A percentile compares a stretch with the other conserved stretches of the same genome.
Evolutionary conservation across 2,113 vertebrate genomes (phyloP).

Genomic region (Dendrocopos noguchii): DNA sequence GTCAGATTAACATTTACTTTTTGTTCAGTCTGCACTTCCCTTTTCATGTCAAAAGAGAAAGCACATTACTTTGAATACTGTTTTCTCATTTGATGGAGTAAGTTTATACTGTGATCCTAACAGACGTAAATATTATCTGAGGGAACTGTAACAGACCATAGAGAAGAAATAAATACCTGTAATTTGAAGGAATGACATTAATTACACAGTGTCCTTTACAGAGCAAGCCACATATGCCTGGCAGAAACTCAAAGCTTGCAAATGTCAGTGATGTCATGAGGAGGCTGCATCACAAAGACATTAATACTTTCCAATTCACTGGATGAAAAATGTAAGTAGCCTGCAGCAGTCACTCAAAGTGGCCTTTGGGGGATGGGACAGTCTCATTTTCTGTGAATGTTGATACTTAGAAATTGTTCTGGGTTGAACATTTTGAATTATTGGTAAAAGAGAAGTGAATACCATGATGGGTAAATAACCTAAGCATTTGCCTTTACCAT

Average conservation of each 20-base stretch:
- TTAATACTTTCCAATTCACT: not conserved
- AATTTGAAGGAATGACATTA: not conserved
- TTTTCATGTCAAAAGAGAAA: not conserved
- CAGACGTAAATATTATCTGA: not conserved
- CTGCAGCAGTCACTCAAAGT: not conserved
- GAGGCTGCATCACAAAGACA: not conserved
- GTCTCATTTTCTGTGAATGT: not conserved
- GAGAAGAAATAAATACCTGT: not conserved
- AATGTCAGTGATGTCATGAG: not conserved
- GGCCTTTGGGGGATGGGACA: not conserved
- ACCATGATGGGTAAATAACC: not conserved
- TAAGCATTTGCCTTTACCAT: not conserved
- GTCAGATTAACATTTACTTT: not conserved
- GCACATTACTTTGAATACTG: not conserved
- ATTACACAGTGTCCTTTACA: not conserved
- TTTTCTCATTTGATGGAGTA: not conserved
- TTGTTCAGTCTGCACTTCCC: accelerated
- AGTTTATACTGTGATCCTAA: not conserved
- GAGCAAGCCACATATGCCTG: not conserved
- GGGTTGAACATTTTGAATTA: not conserved
- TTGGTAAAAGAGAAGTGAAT: not conserved
- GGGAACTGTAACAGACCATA: not conserved
- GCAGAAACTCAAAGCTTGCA: not conserved
- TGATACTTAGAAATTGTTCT: not conserved
- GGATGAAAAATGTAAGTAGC: not conserved